phyloP scores from a whole-genome alignment of 2,113 vertebrate species.

The Cyanistes caeruleus region DNA sequence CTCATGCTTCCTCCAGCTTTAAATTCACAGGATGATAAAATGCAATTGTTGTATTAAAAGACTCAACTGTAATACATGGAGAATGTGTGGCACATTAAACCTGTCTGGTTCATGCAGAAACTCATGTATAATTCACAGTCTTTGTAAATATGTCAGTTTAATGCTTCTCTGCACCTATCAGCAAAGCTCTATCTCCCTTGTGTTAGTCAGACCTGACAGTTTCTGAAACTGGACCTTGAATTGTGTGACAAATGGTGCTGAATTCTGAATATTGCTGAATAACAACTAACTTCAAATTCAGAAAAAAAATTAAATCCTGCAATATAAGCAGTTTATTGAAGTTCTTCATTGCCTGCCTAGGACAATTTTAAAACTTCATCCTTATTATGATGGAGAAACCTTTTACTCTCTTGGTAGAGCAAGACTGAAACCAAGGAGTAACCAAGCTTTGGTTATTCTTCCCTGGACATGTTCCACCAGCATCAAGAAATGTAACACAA shows the following conservation, averaged over 20 bases:
- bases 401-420: neutral
- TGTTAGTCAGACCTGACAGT: neutral
- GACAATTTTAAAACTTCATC: neutral
- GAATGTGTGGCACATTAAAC: neutral
- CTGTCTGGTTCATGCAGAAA: constrained; percentile 8
- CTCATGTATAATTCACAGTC: constrained; percentile 37
- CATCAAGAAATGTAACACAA: neutral
- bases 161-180: neutral
- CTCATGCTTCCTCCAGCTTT: neutral
- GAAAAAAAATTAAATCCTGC: neutral
- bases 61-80: neutral
- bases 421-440: neutral
- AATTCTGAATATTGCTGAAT: neutral
- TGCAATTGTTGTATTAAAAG: neutral
- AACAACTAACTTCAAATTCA: neutral
- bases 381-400: neutral
- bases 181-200: neutral
- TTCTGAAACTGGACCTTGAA: neutral
- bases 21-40: neutral
- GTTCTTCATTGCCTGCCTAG: neutral
- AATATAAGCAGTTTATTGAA: neutral
- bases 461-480: neutral
- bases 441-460: neutral
- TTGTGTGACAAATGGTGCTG: neutral
- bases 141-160: constrained; percentile 35